Evolutionary conservation across 2,113 vertebrate species (phyloP).

Genomic region (Pachycephala philippinensis): DNA sequence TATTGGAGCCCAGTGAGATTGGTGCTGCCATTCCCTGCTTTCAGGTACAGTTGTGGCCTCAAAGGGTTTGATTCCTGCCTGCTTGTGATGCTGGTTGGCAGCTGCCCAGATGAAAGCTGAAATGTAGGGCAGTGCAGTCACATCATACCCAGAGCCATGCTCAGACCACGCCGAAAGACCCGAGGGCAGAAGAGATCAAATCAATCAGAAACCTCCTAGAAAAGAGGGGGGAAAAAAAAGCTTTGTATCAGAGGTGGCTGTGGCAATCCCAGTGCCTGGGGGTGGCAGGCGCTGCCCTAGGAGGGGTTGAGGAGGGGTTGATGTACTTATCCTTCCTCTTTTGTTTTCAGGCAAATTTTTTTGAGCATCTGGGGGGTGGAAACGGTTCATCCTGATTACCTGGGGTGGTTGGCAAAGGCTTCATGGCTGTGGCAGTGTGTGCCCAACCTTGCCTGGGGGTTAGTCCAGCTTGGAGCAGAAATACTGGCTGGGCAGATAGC

Average conservation of each 20-base stretch:
- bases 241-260: neutral
- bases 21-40: neutral
- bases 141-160: accelerated
- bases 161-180: accelerated
- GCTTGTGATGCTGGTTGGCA: neutral
- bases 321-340: neutral
- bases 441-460: neutral
- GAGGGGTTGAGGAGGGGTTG: neutral
- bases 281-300: neutral
- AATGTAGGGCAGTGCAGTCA: accelerated
- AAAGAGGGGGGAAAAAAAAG: accelerated
- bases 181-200: neutral
- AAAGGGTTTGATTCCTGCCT: neutral
- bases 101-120: neutral
- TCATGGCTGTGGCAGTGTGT: neutral
- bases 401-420: neutral
- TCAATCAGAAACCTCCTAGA: neutral
- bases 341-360: neutral
- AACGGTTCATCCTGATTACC: neutral
- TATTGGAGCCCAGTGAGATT: neutral
- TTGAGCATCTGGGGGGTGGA: neutral
- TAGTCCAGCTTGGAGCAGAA: neutral
- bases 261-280: accelerated
- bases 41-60: neutral
- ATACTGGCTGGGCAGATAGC: neutral